Evolutionary conservation across 2,888 invertebrate genomes (phyloP).

Genomic region (Phasia obesa): DNA sequence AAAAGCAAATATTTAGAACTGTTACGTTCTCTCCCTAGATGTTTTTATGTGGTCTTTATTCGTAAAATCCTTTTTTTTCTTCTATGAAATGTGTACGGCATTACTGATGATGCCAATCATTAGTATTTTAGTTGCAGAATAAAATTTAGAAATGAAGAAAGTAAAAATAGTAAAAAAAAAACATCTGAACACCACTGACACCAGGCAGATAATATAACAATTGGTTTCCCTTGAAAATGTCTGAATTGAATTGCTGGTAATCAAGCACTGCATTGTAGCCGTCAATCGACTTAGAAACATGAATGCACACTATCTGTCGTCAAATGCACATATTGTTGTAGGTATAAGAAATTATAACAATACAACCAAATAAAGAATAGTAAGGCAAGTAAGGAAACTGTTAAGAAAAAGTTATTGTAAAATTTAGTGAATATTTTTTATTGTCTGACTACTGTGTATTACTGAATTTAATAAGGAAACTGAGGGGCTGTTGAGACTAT

Average conservation of each 20-base stretch:
- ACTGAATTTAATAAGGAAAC: too few relatives aligned
- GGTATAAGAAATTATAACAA: too few relatives aligned
- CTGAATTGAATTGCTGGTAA: constrained; percentile 66
- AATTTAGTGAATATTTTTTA: too few relatives aligned
- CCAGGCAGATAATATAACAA: constrained; percentile 58
- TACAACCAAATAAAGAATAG: too few relatives aligned
- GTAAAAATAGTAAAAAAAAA: not conserved
- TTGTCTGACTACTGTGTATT: too few relatives aligned
- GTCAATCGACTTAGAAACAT: constrained; percentile 38
- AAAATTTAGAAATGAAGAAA: constrained; percentile 2
- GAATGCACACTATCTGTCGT: not conserved
- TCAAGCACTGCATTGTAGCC: constrained; percentile 60
- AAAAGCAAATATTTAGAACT: constrained; percentile 5
- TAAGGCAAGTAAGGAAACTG: too few relatives aligned
- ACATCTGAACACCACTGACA: constrained; percentile 56
- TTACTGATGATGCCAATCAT: constrained; percentile 6
- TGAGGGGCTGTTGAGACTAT: too few relatives aligned
- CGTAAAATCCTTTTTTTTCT: constrained; percentile 5
- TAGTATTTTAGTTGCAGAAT: not conserved
- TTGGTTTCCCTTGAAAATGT: constrained; percentile 63
- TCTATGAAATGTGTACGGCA: constrained; percentile 9
- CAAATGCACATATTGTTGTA: not conserved
- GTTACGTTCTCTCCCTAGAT: not conserved
- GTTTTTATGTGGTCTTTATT: constrained; percentile 34
- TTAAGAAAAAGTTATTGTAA: too few relatives aligned